These are phyloP conservation scores for Clarias pachynema DNA, from an alignment of 2,797 vertebrate species.

Conservation along the genomic window DNA sequence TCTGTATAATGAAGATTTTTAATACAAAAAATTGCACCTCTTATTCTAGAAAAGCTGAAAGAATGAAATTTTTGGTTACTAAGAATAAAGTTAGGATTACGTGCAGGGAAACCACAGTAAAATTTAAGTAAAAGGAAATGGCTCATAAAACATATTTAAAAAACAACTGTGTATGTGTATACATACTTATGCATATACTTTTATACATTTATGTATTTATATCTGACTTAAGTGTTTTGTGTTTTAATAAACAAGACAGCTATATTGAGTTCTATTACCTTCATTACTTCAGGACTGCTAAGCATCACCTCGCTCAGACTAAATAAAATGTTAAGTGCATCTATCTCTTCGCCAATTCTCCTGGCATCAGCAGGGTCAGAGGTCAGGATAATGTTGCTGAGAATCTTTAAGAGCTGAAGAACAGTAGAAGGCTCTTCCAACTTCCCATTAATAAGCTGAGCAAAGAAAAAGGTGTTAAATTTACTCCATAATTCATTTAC, in stretches of 20 bases:
- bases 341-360: slow-evolving; percentile 69
- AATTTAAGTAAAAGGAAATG: background rate
- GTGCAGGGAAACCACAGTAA: background rate
- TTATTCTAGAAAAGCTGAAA: slow-evolving; percentile 6
- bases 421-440: slow-evolving; percentile 71
- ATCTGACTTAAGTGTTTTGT: background rate
- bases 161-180: background rate
- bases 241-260: background rate
- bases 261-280: slow-evolving; percentile 70
- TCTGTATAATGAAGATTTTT: slow-evolving; percentile 8
- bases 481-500: slow-evolving; percentile 14
- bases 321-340: slow-evolving; percentile 77
- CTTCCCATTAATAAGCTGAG: slow-evolving; percentile 77
- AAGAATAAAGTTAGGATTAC: background rate
- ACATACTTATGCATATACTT: background rate
- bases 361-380: slow-evolving; percentile 66
- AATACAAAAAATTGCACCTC: slow-evolving; percentile 8
- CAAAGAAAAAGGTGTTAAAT: slow-evolving; percentile 22
- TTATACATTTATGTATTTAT: background rate
- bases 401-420: slow-evolving; percentile 71
- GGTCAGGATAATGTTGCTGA: slow-evolving; percentile 74
- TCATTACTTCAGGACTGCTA: slow-evolving; percentile 63
- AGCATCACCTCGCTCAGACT: slow-evolving; percentile 74
- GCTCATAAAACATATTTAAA: background rate
- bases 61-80: background rate